Evolutionary conservation across 2,797 vertebrate genomes (phyloP), one percentile per base, ranked within the genome.

Genomic region (Hoplostethus atlanticus): DNA sequence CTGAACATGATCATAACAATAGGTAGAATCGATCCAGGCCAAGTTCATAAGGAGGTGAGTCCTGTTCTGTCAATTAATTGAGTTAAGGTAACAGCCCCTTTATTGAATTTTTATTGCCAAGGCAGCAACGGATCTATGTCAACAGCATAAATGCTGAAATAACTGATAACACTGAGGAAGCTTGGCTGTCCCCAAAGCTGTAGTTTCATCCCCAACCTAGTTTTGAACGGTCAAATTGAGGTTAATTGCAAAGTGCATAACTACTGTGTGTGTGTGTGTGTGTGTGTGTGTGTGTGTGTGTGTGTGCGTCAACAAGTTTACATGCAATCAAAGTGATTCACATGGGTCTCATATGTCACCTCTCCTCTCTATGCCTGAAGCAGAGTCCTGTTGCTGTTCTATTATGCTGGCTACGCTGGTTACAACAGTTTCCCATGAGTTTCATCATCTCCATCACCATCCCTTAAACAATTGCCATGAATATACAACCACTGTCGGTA

Each of bases 31-130:
- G 77, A 94, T 93, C 72, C 1, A 7, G 64, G 67, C 79, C 83
- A 89, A 92, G 89, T 93, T 92, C 89, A 92, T 40, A 61, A 68
- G 77, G 87, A 92, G 90, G 88, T 91, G 82, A 93, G 77, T 73
- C 71, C 50, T 57, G 73, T 80, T 87, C 81, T 80, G 80, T 81
- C 90, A 90, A 91, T 94, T 92, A 92, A 84, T 76, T 56, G 66
- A 75, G 81, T 81, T 69, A 84, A 84, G 77, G 77, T 67, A 87
- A 73, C 72, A 60, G 62, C 60, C 57, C 34, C 36, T 87, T 84
- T 83, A 80, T 86, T 74, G 79, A 77, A 64, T 83, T 79, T 76
- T 65, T 80, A 85, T 83, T 60, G 76, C 44, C 57, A 79, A 47
- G 72, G 65, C 82, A 84, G 59, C 38, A 9, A 28, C 68, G 64